phyloP scores from a whole-genome alignment of 2,888 invertebrate species.

The Tanaodytes sp. region DNA sequence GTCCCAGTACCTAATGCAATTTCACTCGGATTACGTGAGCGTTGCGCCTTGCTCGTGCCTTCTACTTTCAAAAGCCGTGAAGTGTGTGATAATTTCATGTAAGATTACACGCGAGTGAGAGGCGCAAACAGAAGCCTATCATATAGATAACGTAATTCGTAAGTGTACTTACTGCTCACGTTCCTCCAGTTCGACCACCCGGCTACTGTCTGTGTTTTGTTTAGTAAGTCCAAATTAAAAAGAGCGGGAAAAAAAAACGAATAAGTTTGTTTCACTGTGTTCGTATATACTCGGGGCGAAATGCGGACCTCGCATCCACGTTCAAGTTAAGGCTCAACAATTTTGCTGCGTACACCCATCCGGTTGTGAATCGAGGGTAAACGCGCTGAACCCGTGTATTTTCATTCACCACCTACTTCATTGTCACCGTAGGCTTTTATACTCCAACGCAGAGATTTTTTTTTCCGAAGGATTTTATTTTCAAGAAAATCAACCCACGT shows the following conservation, averaged over 20 bases:
- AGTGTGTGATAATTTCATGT: constrained; percentile 30
- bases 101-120: constrained; percentile 27
- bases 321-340: no score
- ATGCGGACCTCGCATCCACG: background rate
- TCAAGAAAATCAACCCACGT: no score
- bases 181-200: constrained; percentile 84
- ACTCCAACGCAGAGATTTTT: no score
- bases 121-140: constrained; percentile 22
- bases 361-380: no score
- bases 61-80: constrained; percentile 33
- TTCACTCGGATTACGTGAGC: constrained; percentile 26
- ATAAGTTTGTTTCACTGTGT: constrained; percentile 74
- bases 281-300: constrained; percentile 27
- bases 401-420: no score
- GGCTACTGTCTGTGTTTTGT: constrained; percentile 82
- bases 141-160: constrained; percentile 43
- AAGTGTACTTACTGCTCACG: constrained; percentile 85
- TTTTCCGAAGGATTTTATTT: no score
- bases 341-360: no score
- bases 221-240: constrained; percentile 74
- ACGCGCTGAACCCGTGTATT: no score
- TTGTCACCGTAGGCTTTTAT: no score
- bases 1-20: constrained; percentile 31
- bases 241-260: constrained; percentile 75
- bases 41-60: constrained; percentile 7